A percentile compares a stretch with the other conserved stretches of the same genome.
These are phyloP conservation scores for Pseudobourletiella spinata DNA, from an alignment of 1,140 invertebrate species.

Conservation along the genomic window DNA sequence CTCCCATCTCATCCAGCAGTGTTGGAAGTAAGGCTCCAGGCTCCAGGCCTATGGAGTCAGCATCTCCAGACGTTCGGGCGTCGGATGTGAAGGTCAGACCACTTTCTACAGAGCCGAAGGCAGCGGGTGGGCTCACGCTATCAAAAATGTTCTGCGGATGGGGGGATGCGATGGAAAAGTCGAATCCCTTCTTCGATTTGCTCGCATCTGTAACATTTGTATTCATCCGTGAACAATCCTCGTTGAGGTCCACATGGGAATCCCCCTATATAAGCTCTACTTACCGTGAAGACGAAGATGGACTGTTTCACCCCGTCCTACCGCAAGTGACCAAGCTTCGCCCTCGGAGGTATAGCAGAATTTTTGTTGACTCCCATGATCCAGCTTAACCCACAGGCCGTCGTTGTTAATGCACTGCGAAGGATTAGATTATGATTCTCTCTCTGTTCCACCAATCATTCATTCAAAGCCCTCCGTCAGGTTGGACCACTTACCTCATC, in stretches of 20 bases:
- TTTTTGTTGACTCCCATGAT: conserved; percentile 46
- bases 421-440: too few relatives aligned
- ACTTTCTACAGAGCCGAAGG: conserved; percentile 7
- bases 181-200: conserved; percentile 46
- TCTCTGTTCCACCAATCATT: too few relatives aligned
- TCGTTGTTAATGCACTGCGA: conserved; percentile 49
- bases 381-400: conserved; percentile 60
- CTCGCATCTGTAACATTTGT: conserved; percentile 1
- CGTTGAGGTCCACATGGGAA: too few relatives aligned
- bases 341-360: conserved; percentile 58
- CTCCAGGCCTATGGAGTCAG: background rate
- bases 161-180: conserved; percentile 45
- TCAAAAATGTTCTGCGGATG: conserved; percentile 29
- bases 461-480: background rate
- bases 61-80: background rate
- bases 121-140: conserved; percentile 24
- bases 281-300: conserved; percentile 56
- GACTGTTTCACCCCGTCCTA: conserved; percentile 55
- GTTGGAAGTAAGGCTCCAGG: background rate
- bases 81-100: background rate
- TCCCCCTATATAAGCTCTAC: too few relatives aligned
- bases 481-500: conserved; percentile 64
- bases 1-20: background rate
- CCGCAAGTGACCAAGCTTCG: conserved; percentile 68
- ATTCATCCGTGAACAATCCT: too few relatives aligned